These are phyloP conservation scores for Iguana delicatissima DNA, from an alignment of 2,797 vertebrate species.

Conservation along the genomic window DNA sequence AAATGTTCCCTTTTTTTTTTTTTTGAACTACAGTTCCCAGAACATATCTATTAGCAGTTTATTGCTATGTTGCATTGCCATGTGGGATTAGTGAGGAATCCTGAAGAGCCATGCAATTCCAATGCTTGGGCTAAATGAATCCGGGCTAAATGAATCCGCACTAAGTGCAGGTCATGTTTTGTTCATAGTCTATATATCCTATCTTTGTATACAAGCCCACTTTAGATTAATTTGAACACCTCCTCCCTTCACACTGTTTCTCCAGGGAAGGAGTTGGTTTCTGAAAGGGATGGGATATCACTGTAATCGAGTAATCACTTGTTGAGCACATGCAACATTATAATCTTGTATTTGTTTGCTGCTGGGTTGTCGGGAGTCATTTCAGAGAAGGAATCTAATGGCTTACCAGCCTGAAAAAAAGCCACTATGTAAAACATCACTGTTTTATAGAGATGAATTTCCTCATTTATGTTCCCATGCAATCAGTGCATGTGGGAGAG, in stretches of 20 bases:
- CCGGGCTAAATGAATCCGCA: too few species aligned
- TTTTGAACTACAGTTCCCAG: too few species aligned
- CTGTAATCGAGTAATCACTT: neutral
- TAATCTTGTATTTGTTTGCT: conserved; percentile 50
- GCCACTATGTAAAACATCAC: conserved; percentile 53
- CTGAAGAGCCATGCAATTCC: too few species aligned
- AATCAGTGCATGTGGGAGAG: conserved; percentile 63
- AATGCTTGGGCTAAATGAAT: too few species aligned
- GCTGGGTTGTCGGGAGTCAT: conserved; percentile 30
- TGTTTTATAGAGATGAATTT: conserved; percentile 75
- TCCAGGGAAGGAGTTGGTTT: neutral
- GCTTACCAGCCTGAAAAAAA: conserved; percentile 60
- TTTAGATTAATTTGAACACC: neutral
- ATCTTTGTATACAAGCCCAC: too few species aligned
- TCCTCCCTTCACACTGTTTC: neutral
- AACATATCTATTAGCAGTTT: too few species aligned
- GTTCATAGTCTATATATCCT: neutral
- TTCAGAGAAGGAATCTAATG: conserved; percentile 61
- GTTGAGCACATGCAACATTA: conserved; percentile 9
- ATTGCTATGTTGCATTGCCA: too few species aligned
- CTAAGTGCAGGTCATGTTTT: too few species aligned
- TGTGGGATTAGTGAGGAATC: too few species aligned
- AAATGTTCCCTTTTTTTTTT: too few species aligned
- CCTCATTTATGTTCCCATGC: conserved; percentile 59
- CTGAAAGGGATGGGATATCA: too few species aligned